Conservation (phyloP, 2,113 vertebrate species). For the Daboia siamensis region DNA sequence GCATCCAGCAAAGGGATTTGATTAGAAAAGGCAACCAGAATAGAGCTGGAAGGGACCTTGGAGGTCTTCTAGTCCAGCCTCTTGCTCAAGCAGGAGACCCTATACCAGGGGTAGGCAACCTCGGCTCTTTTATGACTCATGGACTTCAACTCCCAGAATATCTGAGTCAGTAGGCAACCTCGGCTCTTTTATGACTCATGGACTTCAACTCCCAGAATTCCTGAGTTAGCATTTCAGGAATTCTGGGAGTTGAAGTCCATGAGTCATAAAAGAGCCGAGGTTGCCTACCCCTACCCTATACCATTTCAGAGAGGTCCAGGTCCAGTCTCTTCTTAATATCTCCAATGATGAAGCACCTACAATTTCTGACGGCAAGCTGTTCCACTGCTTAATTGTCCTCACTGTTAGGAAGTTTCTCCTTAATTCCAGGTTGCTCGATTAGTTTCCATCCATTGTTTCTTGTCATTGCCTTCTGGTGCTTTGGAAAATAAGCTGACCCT, state of each 20-base stretch:
- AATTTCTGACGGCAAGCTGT: neutral
- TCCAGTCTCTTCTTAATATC: neutral
- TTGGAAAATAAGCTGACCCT: neutral
- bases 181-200: too few relatives aligned
- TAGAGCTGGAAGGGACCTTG: neutral
- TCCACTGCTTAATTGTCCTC: neutral
- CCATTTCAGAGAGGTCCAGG: neutral
- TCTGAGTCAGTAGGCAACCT: too few relatives aligned
- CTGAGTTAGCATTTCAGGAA: too few relatives aligned
- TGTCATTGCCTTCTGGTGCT: neutral
- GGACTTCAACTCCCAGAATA: too few relatives aligned
- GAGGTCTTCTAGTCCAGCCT: neutral
- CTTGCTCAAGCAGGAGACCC: neutral
- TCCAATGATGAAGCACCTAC: neutral
- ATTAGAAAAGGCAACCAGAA: neutral
- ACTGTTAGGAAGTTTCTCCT: neutral
- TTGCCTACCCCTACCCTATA: neutral
- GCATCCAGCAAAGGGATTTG: neutral
- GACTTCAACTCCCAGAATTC: too few relatives aligned
- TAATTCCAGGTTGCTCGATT: neutral
- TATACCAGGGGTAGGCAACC: neutral
- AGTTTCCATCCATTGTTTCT: neutral
- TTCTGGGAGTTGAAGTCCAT: too few relatives aligned
- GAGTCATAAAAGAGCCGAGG: too few relatives aligned
- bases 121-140: too few relatives aligned